Percentiles rank a stretch among this genome's conserved stretches.
phyloP scores from a whole-genome alignment of 2,113 vertebrate genomes.

The Apus apus region DNA sequence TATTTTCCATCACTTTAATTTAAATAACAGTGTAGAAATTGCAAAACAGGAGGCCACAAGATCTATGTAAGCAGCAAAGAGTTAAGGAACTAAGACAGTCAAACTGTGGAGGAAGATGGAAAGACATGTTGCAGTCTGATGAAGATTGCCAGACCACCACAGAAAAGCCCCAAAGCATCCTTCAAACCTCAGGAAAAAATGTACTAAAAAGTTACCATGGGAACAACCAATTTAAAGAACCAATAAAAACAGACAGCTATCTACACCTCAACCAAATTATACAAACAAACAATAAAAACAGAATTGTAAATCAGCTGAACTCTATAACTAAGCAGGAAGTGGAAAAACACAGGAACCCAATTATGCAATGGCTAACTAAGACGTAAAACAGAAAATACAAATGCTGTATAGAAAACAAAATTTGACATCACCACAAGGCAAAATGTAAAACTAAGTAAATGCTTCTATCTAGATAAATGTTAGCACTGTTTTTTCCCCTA shows the following conservation, averaged over 20 bases:
- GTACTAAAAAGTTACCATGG: constrained; percentile 72
- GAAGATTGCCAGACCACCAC: constrained; percentile 72
- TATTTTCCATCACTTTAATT: not conserved
- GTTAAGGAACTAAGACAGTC: constrained; percentile 57
- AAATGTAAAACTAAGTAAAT: not conserved
- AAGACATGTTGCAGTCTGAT: constrained; percentile 53
- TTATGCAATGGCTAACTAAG: not conserved
- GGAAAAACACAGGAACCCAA: not conserved
- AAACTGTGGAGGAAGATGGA: constrained; percentile 30
- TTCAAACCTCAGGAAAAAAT: constrained; percentile 67
- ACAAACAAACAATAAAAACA: constrained; percentile 71
- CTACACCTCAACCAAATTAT: constrained; percentile 67
- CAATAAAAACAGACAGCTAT: constrained; percentile 69
- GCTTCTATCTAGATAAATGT: not conserved
- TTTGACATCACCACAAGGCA: not conserved
- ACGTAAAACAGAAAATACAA: not conserved
- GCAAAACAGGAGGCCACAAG: not conserved
- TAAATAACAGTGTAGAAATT: not conserved
- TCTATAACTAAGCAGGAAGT: constrained; percentile 44
- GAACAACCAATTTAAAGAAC: constrained; percentile 75
- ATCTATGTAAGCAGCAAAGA: not conserved
- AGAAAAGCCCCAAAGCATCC: constrained; percentile 68
- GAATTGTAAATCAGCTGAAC: constrained; percentile 53
- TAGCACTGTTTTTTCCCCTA: not conserved
- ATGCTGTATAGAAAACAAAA: not conserved